phyloP scores from a whole-genome alignment of 2,113 vertebrate species.

The Syngnathoides biaculeatus region DNA sequence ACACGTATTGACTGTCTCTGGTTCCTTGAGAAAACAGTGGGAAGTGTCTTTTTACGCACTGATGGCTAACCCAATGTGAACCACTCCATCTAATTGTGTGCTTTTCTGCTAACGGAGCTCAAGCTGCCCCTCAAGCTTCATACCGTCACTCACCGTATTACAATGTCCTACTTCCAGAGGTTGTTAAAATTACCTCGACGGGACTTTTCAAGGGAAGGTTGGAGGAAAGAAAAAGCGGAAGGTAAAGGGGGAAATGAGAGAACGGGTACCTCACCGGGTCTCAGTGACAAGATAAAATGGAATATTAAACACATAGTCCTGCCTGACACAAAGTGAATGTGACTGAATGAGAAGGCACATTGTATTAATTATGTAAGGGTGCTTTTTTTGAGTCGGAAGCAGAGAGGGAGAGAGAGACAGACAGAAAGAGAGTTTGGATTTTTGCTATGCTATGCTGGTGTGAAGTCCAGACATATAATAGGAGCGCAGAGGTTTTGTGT shows the following conservation, averaged over 20 bases:
- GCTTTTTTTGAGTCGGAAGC: slow-evolving; percentile 54
- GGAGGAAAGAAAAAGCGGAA: slow-evolving; percentile 5
- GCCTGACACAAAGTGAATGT: slow-evolving; percentile 64
- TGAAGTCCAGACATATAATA: slow-evolving; percentile 30
- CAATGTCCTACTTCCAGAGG: slow-evolving; percentile 51
- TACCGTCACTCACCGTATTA: slow-evolving; percentile 15
- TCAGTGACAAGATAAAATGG: slow-evolving; percentile 66
- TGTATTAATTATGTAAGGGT: slow-evolving; percentile 75
- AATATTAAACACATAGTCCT: slow-evolving; percentile 70
- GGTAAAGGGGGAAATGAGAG: slow-evolving; percentile 24
- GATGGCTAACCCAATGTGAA: slow-evolving; percentile 13
- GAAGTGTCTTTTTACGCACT: slow-evolving; percentile 15
- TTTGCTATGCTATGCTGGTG: slow-evolving; percentile 43
- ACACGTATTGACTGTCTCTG: slow-evolving; percentile 25
- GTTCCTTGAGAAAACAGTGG: slow-evolving; percentile 14
- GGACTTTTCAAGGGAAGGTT: slow-evolving; percentile 1
- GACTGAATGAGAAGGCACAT: slow-evolving; percentile 70
- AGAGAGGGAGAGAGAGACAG: slow-evolving; percentile 34
- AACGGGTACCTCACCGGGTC: slow-evolving; percentile 30
- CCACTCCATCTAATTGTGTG: slow-evolving; percentile 14
- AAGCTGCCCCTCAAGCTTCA: slow-evolving; percentile 32
- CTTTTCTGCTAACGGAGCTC: slow-evolving; percentile 20
- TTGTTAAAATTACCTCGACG: slow-evolving; percentile 38
- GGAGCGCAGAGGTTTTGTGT: slow-evolving; percentile 18
- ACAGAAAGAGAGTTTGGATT: neutral